Evolutionary conservation across 2,113 vertebrate genomes (phyloP).

Genomic region (Nestor notabilis): DNA sequence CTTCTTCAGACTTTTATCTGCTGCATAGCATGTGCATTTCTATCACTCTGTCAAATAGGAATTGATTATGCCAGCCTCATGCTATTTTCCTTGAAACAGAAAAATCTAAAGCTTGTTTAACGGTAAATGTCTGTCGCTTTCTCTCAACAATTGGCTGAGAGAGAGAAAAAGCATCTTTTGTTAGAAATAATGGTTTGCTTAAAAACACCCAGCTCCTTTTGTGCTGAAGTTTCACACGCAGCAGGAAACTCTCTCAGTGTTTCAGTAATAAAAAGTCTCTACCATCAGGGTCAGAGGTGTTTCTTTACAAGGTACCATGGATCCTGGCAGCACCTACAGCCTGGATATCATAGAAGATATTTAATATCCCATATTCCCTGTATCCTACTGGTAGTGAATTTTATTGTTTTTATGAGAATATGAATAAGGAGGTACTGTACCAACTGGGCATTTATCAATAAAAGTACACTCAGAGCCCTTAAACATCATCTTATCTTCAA

Average conservation of each 20-base stretch:
- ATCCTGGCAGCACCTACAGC: not conserved
- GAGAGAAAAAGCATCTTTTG: constrained; percentile 21
- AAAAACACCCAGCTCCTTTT: constrained; percentile 23
- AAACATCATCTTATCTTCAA: not conserved
- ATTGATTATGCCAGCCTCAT: not conserved
- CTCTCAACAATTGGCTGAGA: not conserved
- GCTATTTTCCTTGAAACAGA: not conserved
- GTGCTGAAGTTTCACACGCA: not conserved
- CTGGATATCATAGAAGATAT: not conserved
- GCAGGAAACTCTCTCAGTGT: not conserved
- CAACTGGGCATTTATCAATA: not conserved
- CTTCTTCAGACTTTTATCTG: not conserved
- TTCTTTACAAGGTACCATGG: not conserved
- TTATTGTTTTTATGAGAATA: not conserved
- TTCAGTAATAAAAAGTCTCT: not conserved
- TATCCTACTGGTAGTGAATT: not conserved
- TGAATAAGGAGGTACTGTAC: not conserved
- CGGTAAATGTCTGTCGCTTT: not conserved
- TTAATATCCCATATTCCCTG: not conserved
- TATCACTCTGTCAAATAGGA: not conserved
- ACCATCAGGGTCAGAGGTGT: not conserved
- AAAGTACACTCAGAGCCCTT: not conserved
- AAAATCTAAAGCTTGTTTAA: constrained; percentile 24
- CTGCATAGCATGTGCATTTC: not conserved
- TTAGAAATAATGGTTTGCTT: constrained; percentile 39